Percentiles rank a stretch among this genome's conserved stretches.
phyloP scores from a whole-genome alignment of 1,140 invertebrate species.

The Hypothenemus hampei region DNA sequence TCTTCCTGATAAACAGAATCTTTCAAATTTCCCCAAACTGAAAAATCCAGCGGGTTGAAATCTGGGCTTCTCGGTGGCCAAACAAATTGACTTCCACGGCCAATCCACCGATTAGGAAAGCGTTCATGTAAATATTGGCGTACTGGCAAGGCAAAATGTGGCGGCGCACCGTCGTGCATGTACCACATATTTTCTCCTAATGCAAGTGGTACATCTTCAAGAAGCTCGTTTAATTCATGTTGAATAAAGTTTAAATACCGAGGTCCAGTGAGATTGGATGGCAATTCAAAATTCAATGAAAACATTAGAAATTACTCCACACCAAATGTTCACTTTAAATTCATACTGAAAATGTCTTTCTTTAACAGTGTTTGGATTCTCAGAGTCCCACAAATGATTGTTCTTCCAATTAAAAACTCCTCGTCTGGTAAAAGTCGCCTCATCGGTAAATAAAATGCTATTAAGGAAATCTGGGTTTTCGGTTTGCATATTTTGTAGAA shows the following conservation, averaged over 20 bases:
- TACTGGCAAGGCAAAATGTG: conserved; percentile 32
- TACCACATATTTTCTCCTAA: conserved; percentile 34
- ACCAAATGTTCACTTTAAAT: background rate
- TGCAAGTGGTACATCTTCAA: conserved; percentile 23
- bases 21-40: conserved; percentile 44
- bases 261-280: too few relatives aligned
- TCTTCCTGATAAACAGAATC: conserved; percentile 33
- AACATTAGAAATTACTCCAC: background rate
- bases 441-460: too few relatives aligned
- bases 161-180: conserved; percentile 35
- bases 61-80: conserved; percentile 47
- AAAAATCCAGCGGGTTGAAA: conserved; percentile 45
- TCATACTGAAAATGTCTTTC: background rate
- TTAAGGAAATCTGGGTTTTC: background rate
- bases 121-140: conserved; percentile 32
- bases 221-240: background rate
- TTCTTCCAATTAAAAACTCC: background rate
- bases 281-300: too few relatives aligned
- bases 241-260: background rate
- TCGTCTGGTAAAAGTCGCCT: background rate
- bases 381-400: too few relatives aligned
- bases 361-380: background rate
- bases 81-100: conserved; percentile 38
- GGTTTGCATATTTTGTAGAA: background rate
- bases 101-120: conserved; percentile 43